Conservation (phyloP, 1,140 invertebrate genomes). For the Caenorhabditis remanei region DNA sequence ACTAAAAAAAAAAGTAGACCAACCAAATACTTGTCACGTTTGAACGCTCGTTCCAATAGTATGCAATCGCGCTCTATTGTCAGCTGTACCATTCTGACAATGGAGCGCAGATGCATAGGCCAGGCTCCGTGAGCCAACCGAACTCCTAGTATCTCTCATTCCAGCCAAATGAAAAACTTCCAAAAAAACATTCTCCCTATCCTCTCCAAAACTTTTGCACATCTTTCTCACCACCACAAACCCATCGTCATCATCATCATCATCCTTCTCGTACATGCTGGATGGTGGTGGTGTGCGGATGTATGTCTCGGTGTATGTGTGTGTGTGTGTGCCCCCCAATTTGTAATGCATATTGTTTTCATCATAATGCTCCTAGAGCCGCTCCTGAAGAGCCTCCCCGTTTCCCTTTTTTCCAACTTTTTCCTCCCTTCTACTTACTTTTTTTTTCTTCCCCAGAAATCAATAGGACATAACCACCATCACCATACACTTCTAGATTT, state of each 20-base stretch:
- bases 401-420: conserved; percentile 3
- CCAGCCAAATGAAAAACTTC: not conserved
- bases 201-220: not conserved
- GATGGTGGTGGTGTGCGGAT: not conserved
- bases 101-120: too few relatives aligned
- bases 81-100: too few relatives aligned
- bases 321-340: conserved; percentile 10
- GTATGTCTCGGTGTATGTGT: not conserved
- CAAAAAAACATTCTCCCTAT: not conserved
- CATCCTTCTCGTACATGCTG: not conserved
- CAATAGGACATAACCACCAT: not conserved
- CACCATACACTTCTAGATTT: too few relatives aligned
- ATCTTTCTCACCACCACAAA: not conserved
- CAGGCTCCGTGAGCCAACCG: too few relatives aligned
- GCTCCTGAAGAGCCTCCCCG: not conserved
- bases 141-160: too few relatives aligned
- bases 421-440: not conserved
- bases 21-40: too few relatives aligned
- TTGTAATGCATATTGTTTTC: conserved; percentile 57
- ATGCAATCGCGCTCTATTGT: too few relatives aligned
- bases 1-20: too few relatives aligned
- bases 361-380: conserved; percentile 37
- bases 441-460: not conserved
- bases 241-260: conserved; percentile 3
- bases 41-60: too few relatives aligned